Evolutionary conservation across 2,888 invertebrate genomes (phyloP).

Genomic region (Philereme vetulata): DNA sequence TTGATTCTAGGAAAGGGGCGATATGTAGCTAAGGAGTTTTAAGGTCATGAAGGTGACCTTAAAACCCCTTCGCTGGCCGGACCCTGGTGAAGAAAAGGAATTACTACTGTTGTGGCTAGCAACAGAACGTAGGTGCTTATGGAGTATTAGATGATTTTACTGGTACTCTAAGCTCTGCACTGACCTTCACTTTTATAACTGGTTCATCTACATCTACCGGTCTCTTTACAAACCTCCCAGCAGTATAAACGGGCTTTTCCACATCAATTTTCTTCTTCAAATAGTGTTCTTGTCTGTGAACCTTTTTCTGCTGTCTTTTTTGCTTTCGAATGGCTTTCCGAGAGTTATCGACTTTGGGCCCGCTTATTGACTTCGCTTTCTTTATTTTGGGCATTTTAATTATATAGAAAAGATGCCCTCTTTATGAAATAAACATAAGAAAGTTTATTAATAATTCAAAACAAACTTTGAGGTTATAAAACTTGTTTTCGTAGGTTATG

Average conservation of each 20-base stretch:
- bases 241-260: conserved; percentile 43
- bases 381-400: conserved; percentile 52
- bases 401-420: too few species aligned
- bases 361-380: conserved; percentile 51
- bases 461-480: conserved; percentile 17
- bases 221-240: conserved; percentile 71
- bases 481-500: conserved; percentile 10
- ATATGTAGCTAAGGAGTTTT: too few species aligned
- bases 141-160: too few species aligned
- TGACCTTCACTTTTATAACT: conserved; percentile 50
- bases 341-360: conserved; percentile 63
- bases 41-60: too few species aligned
- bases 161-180: neutral
- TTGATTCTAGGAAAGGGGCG: too few species aligned
- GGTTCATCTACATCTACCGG: conserved; percentile 50
- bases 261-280: conserved; percentile 60
- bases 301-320: conserved; percentile 87
- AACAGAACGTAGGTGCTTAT: too few species aligned
- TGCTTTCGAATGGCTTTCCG: conserved; percentile 90
- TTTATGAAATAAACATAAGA: neutral
- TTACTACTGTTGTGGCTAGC: too few species aligned
- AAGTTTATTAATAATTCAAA: neutral
- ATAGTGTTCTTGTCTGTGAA: conserved; percentile 71
- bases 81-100: too few species aligned
- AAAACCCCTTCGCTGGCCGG: too few species aligned